Percentiles rank a stretch among this genome's conserved stretches.
Conservation (phyloP, 2,113 vertebrate genomes). For the Actenoides lindsayi region DNA sequence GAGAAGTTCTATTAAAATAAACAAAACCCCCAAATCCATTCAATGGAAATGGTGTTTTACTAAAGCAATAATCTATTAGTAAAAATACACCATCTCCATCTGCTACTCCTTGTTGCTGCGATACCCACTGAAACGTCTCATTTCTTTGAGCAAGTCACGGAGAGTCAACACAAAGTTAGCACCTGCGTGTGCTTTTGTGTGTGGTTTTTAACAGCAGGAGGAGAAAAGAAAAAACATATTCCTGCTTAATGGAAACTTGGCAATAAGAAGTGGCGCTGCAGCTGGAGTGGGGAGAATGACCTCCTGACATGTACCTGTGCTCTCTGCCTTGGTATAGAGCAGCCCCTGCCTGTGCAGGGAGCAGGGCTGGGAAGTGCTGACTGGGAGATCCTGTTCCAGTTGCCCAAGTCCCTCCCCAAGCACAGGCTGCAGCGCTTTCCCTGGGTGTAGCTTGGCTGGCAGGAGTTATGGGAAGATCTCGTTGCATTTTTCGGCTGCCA, state of each 20-base stretch:
- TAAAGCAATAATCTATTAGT: not conserved
- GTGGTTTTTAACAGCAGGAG: not conserved
- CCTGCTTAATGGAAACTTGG: not conserved
- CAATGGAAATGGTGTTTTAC: not conserved
- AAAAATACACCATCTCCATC: not conserved
- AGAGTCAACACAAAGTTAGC: not conserved
- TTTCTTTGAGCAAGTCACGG: not conserved
- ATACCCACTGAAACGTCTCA: not conserved
- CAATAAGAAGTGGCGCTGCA: not conserved
- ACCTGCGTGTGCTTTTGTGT: not conserved
- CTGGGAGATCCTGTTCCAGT: not conserved
- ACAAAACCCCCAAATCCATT: not conserved
- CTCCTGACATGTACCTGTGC: not conserved
- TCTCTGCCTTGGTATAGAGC: not conserved
- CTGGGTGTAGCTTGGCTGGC: not conserved
- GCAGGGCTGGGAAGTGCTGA: not conserved
- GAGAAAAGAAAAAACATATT: not conserved
- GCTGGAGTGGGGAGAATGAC: accelerated
- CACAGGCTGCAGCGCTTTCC: not conserved
- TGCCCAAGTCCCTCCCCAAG: accelerated
- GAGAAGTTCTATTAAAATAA: not conserved
- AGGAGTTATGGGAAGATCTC: not conserved
- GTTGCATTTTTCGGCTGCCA: not conserved
- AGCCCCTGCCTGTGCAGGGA: not conserved
- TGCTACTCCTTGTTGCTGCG: not conserved